A percentile compares a stretch with the other conserved stretches of the same genome.
These are phyloP conservation scores for Drosophila parvula DNA, from an alignment of 1,140 invertebrate species.

Conservation along the genomic window DNA sequence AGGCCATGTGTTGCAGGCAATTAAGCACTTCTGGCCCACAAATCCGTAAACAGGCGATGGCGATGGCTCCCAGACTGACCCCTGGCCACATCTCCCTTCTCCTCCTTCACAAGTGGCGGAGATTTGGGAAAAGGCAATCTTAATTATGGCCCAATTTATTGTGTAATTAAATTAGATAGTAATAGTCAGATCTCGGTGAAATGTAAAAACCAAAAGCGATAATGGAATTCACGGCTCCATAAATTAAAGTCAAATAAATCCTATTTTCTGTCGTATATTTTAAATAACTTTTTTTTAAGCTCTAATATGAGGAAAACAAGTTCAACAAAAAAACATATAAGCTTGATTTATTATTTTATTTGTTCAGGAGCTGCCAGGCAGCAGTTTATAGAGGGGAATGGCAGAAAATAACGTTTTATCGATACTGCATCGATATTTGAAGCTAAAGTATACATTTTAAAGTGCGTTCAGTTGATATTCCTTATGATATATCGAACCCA, in stretches of 20 bases:
- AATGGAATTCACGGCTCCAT: neutral
- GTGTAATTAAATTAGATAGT: constrained; percentile 8
- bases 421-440: no score
- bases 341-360: neutral
- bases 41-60: constrained; percentile 30
- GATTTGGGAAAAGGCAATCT: neutral
- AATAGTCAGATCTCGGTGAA: neutral
- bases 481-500: no score
- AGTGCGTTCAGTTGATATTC: no score
- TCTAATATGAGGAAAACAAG: neutral
- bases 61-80: neutral
- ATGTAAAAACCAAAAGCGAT: no score
- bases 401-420: no score
- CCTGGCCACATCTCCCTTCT: constrained; percentile 7
- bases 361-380: neutral
- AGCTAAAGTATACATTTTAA: no score
- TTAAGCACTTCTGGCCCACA: constrained; percentile 52
- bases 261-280: neutral
- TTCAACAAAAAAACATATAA: neutral
- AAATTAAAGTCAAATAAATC: constrained; percentile 2
- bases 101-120: neutral
- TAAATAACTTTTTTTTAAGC: neutral
- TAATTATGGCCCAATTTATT: constrained; percentile 2
- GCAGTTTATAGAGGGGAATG: neutral
- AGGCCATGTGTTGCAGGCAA: constrained; percentile 27